These are phyloP conservation scores for Malthinus seriepunctatus DNA, from an alignment of 2,888 invertebrate species.

Conservation along the genomic window DNA sequence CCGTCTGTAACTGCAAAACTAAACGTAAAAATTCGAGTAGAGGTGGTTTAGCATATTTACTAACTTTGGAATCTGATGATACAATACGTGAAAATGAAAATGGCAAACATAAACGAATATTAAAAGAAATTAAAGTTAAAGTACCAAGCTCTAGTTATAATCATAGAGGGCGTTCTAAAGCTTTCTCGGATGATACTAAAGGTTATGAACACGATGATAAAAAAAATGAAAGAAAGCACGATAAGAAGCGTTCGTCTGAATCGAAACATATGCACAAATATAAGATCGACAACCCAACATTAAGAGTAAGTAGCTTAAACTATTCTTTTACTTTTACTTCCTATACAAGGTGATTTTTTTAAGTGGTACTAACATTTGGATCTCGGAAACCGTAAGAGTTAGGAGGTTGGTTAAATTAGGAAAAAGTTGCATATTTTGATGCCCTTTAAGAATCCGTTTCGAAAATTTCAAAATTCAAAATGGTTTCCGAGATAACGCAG, in stretches of 20 bases:
- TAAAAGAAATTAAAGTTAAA: slow-evolving; percentile 44
- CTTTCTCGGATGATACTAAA: slow-evolving; percentile 28
- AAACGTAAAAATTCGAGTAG: slow-evolving; percentile 18
- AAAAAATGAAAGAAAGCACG: background rate
- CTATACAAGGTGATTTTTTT: too few species aligned
- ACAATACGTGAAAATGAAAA: slow-evolving; percentile 20
- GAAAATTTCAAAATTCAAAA: too few species aligned
- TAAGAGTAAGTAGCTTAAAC: slow-evolving; percentile 37
- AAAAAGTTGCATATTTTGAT: too few species aligned
- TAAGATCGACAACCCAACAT: slow-evolving; percentile 22
- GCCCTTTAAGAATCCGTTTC: too few species aligned
- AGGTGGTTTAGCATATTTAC: slow-evolving; percentile 29
- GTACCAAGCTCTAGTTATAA: slow-evolving; percentile 29
- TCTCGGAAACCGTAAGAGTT: too few species aligned
- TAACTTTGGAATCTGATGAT: slow-evolving; percentile 29
- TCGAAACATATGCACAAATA: slow-evolving; percentile 6
- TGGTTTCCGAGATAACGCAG: too few species aligned
- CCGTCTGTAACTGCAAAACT: slow-evolving; percentile 16
- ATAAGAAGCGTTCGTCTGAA: background rate
- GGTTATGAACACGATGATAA: slow-evolving; percentile 16
- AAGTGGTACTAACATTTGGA: too few species aligned
- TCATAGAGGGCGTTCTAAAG: background rate
- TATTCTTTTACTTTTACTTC: slow-evolving; percentile 37
- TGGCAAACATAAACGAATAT: slow-evolving; percentile 19
- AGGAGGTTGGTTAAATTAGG: too few species aligned